These are phyloP conservation scores for Ptiloglossa arizonensis DNA, from an alignment of 1,140 invertebrate genomes.

Conservation along the genomic window DNA sequence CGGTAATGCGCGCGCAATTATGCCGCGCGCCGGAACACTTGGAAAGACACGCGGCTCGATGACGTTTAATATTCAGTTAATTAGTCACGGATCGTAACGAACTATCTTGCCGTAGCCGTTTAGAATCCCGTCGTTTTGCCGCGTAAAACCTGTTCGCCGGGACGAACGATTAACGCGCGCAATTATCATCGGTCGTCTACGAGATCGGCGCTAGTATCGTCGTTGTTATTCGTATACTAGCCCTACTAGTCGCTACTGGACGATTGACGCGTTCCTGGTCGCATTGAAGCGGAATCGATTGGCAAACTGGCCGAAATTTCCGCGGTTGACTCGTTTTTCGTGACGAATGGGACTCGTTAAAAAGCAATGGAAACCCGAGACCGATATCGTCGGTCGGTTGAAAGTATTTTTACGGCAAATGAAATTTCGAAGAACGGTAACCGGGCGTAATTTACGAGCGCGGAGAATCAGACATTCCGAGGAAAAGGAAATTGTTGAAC, in stretches of 20 bases:
- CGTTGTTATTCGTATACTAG: neutral
- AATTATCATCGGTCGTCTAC: conserved; percentile 1
- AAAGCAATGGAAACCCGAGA: neutral
- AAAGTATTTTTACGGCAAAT: neutral
- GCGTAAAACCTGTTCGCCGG: neutral
- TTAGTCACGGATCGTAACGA: conserved; percentile 2
- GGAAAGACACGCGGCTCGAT: neutral
- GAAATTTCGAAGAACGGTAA: neutral
- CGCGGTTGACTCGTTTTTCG: too few relatives aligned
- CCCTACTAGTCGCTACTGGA: neutral
- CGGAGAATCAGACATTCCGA: neutral
- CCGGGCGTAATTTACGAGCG: neutral
- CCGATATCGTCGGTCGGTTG: neutral
- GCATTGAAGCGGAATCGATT: neutral
- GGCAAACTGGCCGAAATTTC: neutral
- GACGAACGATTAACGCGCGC: neutral
- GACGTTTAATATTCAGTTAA: conserved; percentile 21
- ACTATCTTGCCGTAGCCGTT: neutral
- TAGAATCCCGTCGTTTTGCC: neutral
- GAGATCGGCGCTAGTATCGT: neutral
- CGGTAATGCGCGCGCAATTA: neutral
- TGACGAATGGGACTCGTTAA: conserved; percentile 8
- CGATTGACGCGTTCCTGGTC: neutral
- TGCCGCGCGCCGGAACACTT: too few relatives aligned
- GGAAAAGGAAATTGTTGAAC: neutral